Conservation (phyloP, 2,113 vertebrate species). For the Marmota flaviventris region DNA sequence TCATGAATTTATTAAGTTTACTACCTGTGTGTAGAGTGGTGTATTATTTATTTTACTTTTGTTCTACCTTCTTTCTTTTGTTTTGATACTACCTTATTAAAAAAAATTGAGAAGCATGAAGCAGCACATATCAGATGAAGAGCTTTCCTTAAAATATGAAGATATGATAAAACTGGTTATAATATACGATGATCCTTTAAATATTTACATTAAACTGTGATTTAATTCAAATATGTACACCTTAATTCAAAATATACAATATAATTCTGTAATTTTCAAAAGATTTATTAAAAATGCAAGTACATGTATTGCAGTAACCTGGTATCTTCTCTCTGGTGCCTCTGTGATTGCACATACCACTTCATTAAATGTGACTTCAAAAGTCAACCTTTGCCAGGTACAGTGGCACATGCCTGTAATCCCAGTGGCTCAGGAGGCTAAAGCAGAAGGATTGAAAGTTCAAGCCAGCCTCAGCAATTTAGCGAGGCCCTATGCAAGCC, state of each 20-base stretch:
- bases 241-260: not conserved
- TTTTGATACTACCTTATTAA: not conserved
- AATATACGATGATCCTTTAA: conserved; percentile 16
- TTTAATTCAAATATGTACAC: conserved; percentile 29
- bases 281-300: not conserved
- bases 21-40: not conserved
- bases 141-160: not conserved
- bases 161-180: not conserved
- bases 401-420: no score
- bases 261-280: conserved; percentile 38
- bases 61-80: no score
- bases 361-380: not conserved
- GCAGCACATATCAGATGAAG: not conserved
- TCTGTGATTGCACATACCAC: not conserved
- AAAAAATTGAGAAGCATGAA: conserved; percentile 49
- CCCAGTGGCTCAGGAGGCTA: no score
- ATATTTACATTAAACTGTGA: conserved; percentile 21
- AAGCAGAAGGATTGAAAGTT: no score
- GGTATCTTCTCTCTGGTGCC: not conserved
- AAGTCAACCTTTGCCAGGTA: not conserved
- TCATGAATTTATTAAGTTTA: not conserved
- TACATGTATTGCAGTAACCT: not conserved
- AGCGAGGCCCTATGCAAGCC: no score
- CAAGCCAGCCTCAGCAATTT: no score
- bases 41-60: not conserved